Base-by-base conservation (phyloP, 35 echinoderm and acorn worm species). In the Heliocidaris erythrogramma region DNA sequence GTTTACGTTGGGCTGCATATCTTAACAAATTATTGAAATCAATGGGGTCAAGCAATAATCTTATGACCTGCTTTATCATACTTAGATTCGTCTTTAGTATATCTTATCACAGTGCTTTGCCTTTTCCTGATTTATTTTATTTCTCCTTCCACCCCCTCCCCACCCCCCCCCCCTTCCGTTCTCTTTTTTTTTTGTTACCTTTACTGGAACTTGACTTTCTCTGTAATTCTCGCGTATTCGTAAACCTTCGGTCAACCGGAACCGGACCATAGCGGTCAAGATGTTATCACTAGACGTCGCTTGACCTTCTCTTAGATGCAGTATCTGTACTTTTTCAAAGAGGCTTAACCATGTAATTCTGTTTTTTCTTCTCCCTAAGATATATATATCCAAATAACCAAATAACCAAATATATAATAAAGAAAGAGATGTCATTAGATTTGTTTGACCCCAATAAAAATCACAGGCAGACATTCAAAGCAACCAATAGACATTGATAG, bases 1-100 rank as follows among this genome's bases (percentile, higher is more conserved):
- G 65, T 78, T 78, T 78, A 78, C 65, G 65, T 78, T 78, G 65
- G 3, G 65, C 18, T 78, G 65, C 65, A 78, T 78, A 78, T 78
- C 65, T 78, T 78, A 78, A 78, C 65, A 78, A 78, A 78, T 78
- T 78, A 78, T 78, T 78, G 65, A 78, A 78, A 78, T 78, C 65
- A 78, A 78, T 78, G 65, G 65, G 65, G 65, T 78, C 65, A 78
- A 78, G 65, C 65, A 78, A 78, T 78, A 29, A 78, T 78, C 65
- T 5, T 78, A 78, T 78, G 65, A 78, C 65, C 65, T 78, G 65
- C 27, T 78, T 78, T 18, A 27, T 27, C 13, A 2, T 56, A 12
- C 52, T 56, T 9, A 56, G 10, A 56, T 2, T 56, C 52, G 10
- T 56, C 52, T 10, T 56, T 53, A 53, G 50, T 13, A 53, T 53